These are phyloP conservation scores for Drosophila takahashii DNA, from an alignment of 1,140 invertebrate species.

Conservation along the genomic window DNA sequence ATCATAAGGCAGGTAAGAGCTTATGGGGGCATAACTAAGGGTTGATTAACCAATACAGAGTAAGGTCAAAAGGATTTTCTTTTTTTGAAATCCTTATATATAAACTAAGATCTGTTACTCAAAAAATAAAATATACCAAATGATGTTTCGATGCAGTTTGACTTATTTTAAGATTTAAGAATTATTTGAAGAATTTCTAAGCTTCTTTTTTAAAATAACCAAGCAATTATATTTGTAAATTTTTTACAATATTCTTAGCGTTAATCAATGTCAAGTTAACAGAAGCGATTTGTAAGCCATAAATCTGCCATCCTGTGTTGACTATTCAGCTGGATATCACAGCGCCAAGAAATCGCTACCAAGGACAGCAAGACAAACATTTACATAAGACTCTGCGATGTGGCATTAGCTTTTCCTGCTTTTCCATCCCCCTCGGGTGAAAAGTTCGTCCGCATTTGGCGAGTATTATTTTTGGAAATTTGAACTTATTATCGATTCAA, in stretches of 20 bases:
- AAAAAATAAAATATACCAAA: too few species aligned
- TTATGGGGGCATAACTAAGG: too few species aligned
- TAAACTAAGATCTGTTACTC: too few species aligned
- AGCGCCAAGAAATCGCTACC: conserved; percentile 7
- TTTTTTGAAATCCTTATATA: too few species aligned
- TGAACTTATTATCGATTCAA: conserved; percentile 78
- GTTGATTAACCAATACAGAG: neutral
- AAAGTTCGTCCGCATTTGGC: conserved; percentile 34
- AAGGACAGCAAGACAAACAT: conserved; percentile 39
- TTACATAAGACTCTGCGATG: conserved; percentile 48
- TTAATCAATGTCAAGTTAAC: neutral
- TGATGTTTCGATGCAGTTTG: too few species aligned
- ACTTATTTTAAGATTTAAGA: too few species aligned
- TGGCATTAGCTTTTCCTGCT: conserved; percentile 16
- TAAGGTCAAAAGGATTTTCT: neutral
- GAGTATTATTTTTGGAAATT: conserved; percentile 56
- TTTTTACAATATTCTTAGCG: neutral
- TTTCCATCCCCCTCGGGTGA: neutral
- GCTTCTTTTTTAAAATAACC: too few species aligned
- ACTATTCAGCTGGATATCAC: conserved; percentile 23
- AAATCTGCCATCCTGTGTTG: conserved; percentile 20
- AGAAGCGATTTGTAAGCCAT: neutral
- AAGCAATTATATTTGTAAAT: neutral
- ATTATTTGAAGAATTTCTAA: too few species aligned
- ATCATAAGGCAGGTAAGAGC: neutral